Evolutionary conservation across 2,888 invertebrate genomes (phyloP), one percentile per base, ranked within the genome.

Genomic region (Papilio demoleus): DNA sequence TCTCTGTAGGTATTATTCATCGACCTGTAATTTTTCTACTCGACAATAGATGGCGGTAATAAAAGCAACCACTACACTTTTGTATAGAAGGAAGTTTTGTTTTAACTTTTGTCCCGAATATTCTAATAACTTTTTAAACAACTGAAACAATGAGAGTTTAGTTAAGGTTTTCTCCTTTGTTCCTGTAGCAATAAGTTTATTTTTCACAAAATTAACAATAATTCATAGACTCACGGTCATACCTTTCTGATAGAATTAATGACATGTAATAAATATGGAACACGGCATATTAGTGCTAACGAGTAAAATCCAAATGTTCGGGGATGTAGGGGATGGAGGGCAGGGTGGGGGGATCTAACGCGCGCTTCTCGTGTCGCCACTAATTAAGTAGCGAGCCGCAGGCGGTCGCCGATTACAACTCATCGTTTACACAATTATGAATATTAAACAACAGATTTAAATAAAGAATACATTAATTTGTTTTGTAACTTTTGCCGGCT

Each of bases 281-380:
- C 64, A 53, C 12, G n/a, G n/a, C n/a, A 19, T 36, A 59, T 36
- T 34, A 59, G 36, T 36, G 24, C 24, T 40, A 42, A 42, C 34
- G 58, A 34, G 58, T 65, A 42, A 56, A 61, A 61, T 58, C 42
- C 36, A 58, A 62, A 40, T 58, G 64, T 71, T 50, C 69, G 60
- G 69, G 64, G 73, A 72, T 2, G 17, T 1, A 17, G 42, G 9
- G 3, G 4, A 0, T 6, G 8, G 17, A 12, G 9, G 42, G 42
- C 1, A n/a, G 19, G 42, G 42, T 8, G 42, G 38, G 38, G 42
- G 42, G n/a, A 17, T 42, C 80, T 88, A 88, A 88, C 83, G 87
- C 75, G 80, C 77, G 74, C 65, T 76, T 88, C 75, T 78, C 87
- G 87, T 88, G 87, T 67, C 71, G 70, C 68, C 14, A 24, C 74